These are phyloP conservation scores for Drosophila barbarae DNA, from an alignment of 2,888 invertebrate genomes.

Conservation along the genomic window DNA sequence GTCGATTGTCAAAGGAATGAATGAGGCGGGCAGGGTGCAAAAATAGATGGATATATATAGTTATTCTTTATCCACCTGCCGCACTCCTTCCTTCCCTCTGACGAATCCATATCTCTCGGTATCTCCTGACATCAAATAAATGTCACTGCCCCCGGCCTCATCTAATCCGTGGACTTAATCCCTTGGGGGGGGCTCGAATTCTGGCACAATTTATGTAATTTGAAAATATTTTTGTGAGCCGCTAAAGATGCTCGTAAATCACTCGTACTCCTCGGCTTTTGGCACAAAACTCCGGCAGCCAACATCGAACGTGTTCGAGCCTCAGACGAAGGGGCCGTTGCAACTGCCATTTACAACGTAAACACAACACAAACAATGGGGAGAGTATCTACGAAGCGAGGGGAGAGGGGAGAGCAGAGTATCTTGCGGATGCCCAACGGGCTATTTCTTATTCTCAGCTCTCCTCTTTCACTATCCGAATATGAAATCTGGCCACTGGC, in stretches of 20 bases:
- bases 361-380: conserved; percentile 62
- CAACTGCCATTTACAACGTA: conserved; percentile 65
- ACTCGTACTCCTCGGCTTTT: conserved; percentile 56
- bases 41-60: conserved; percentile 21
- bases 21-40: not conserved
- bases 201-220: conserved; percentile 68
- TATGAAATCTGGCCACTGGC: conserved; percentile 39
- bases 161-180: conserved; percentile 33
- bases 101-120: not conserved
- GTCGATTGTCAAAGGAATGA: conserved; percentile 18
- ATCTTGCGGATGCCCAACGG: conserved; percentile 32
- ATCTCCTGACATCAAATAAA: conserved; percentile 30
- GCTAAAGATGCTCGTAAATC: conserved; percentile 56
- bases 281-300: conserved; percentile 39
- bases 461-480: conserved; percentile 38
- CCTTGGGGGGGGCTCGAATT: conserved; percentile 1
- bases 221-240: conserved; percentile 57
- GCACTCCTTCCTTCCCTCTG: not conserved
- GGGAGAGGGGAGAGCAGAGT: not conserved
- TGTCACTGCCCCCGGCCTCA: conserved; percentile 28
- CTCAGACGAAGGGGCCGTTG: conserved; percentile 40
- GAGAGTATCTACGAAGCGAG: conserved; percentile 28
- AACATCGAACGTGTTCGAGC: conserved; percentile 68
- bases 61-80: conserved; percentile 26
- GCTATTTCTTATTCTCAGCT: conserved; percentile 48